phyloP scores from a whole-genome alignment of 1,140 invertebrate species.

The Hyles euphorbiae region DNA sequence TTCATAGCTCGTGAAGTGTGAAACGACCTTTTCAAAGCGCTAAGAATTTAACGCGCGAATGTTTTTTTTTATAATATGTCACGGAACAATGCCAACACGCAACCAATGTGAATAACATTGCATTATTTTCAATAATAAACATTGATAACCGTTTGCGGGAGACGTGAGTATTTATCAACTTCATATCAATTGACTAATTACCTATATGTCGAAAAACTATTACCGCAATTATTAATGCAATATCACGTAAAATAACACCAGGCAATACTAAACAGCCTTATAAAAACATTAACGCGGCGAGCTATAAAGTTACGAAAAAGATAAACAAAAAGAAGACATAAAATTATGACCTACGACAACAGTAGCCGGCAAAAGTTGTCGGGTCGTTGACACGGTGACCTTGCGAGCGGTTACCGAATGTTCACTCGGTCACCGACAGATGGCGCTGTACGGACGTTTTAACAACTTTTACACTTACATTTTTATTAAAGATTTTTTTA shows the following conservation, averaged over 20 bases:
- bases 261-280: neutral
- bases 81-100: no score
- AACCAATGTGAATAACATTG: no score
- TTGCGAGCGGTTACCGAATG: conserved; percentile 42
- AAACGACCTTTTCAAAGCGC: no score
- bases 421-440: conserved; percentile 48
- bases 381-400: conserved; percentile 72
- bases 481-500: conserved; percentile 12
- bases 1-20: no score
- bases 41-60: no score
- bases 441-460: conserved; percentile 37
- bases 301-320: conserved; percentile 70
- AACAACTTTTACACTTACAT: conserved; percentile 9
- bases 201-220: no score
- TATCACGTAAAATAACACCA: no score
- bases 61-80: no score
- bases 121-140: no score
- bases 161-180: conserved; percentile 1
- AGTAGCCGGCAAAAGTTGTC: conserved; percentile 71
- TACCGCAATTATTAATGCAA: no score
- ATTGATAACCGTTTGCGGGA: no score
- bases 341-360: conserved; percentile 76
- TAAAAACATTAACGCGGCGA: conserved; percentile 45
- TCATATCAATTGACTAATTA: no score
- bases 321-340: conserved; percentile 76